phyloP scores from a whole-genome alignment of 2,797 vertebrate genomes.

The Rallus crepitans region DNA sequence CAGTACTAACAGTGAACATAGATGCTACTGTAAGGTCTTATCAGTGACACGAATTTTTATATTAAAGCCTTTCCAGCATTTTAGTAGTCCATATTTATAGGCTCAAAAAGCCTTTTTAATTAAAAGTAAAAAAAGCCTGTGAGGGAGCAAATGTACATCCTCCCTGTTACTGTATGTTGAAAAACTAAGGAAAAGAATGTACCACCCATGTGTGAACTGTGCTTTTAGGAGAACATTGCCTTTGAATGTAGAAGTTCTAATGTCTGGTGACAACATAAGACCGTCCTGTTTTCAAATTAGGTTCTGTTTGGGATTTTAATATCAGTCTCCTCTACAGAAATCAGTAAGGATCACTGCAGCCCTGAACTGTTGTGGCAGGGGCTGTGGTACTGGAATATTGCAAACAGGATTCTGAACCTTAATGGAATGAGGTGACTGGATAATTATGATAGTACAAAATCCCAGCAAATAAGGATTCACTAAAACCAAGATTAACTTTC shows the following conservation, averaged over 20 bases:
- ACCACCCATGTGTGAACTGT: neutral
- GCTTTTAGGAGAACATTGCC: neutral
- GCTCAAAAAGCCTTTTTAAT: neutral
- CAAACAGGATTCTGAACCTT: neutral
- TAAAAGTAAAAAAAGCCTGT: neutral
- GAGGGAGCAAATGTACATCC: neutral
- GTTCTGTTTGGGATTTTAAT: neutral
- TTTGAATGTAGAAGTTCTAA: neutral
- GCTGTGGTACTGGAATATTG: neutral
- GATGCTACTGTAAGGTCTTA: neutral
- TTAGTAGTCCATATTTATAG: neutral
- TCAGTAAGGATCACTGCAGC: neutral
- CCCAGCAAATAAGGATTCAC: neutral
- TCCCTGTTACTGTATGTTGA: neutral
- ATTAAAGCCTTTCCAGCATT: neutral
- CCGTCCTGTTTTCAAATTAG: neutral
- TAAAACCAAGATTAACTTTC: neutral
- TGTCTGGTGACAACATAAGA: neutral
- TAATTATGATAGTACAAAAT: neutral
- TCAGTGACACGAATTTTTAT: neutral
- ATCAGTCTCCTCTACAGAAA: neutral
- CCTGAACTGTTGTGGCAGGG: neutral
- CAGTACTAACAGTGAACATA: neutral
- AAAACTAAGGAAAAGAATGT: neutral
- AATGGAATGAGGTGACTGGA: neutral